Evolutionary conservation across 1,140 invertebrate species (phyloP), one percentile per base, ranked within the genome.

Genomic region (Fopius arisanus): DNA sequence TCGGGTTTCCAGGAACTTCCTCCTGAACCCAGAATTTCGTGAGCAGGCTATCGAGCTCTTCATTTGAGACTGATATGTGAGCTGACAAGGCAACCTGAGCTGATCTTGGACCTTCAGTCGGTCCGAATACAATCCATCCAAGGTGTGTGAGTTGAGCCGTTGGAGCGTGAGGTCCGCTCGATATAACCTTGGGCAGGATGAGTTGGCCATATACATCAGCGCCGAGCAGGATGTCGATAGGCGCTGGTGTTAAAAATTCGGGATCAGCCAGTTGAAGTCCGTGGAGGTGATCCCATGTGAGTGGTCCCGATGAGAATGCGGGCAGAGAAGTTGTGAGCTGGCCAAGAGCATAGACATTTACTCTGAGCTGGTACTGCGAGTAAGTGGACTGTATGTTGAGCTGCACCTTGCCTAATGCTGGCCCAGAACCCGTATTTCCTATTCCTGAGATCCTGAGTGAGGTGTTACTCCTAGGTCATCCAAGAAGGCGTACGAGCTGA

Each of bases 371-470:
- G n/a, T 6, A 43, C 14, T 43, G 40, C 4, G 40, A 43, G 40
- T 43, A 43, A 43, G 12, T 43, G 40, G 40, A 43, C 40, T 43
- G 40, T 43, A 43, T 2, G n/a, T 6, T 43, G 40, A 43, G 40
- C 12, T 43, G 12, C 12, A 43, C 40, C 40, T 43, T 43, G 12
- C 40, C 40, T 43, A 43, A 67, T 67, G 5, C 19, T 10, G 29
- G 28, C 10, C 2, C n/a, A 43, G 41, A 43, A 6, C 4, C 41
- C 41, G 41, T 7, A 12, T 16, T 68, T 23, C 74, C 74, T 33
- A 75, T 67, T 7, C 74, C 74, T 3, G 41, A 40, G 31, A 72
- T 72, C 12, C 28, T 14, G 10, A 75, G 70, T 14, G 74, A 68
- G 21, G 72, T 67, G n/a, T 69, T 29, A 5, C 19, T 16, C 5